Percentiles rank a stretch among this genome's conserved stretches.
Conservation (phyloP, 2,113 vertebrate genomes). For the Suncus etruscus region DNA sequence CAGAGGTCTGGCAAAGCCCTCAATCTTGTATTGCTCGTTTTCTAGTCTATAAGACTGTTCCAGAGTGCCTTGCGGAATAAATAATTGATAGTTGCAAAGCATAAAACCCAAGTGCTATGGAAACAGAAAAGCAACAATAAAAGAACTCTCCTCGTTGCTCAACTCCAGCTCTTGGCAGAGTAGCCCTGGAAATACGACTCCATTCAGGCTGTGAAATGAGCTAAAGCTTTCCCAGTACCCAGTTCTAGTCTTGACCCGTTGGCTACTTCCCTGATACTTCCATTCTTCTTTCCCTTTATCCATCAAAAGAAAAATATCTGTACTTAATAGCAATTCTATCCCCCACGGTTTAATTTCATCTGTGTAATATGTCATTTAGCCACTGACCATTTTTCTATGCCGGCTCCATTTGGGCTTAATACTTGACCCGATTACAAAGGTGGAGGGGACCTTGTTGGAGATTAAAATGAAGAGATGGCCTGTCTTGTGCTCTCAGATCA, state of each 20-base stretch:
- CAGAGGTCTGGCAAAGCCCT: neutral
- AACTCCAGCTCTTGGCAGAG: neutral
- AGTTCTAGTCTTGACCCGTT: neutral
- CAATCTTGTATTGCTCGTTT: neutral
- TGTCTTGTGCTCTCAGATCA: too few species aligned
- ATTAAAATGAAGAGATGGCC: neutral
- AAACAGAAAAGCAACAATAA: constrained; percentile 53
- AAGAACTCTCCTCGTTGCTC: constrained; percentile 8
- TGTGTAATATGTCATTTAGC: neutral
- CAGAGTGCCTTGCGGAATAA: constrained; percentile 21
- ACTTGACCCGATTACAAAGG: neutral
- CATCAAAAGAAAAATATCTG: neutral
- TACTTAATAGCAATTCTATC: neutral
- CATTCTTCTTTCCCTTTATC: neutral
- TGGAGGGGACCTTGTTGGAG: neutral
- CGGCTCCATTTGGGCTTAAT: neutral
- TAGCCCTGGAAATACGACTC: neutral
- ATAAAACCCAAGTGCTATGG: constrained; percentile 19
- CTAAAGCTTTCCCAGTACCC: accelerated
- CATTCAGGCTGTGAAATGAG: neutral
- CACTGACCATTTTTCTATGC: neutral
- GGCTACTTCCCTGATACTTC: neutral
- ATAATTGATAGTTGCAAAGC: constrained; percentile 68
- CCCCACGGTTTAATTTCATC: neutral
- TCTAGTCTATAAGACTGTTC: constrained; percentile 27